Evolutionary conservation across 2,113 vertebrate species (phyloP).

Genomic region (Anoplopoma fimbria): DNA sequence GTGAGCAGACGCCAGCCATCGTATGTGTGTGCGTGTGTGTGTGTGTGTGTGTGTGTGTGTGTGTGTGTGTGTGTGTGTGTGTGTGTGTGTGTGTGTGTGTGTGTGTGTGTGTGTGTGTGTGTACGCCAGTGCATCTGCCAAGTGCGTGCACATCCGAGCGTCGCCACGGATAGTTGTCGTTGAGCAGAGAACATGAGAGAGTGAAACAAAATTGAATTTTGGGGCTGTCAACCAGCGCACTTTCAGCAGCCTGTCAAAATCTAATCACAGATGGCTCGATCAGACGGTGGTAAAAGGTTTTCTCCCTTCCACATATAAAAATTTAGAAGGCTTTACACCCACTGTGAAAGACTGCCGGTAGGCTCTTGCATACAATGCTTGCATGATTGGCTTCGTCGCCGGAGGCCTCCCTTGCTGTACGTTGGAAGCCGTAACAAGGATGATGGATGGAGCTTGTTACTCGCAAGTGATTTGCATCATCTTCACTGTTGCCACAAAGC

Average conservation of each 20-base stretch:
- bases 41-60: neutral
- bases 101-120: neutral
- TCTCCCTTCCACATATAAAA: slow-evolving; percentile 60
- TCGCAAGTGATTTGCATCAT: slow-evolving; percentile 79
- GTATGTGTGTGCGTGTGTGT: slow-evolving; percentile 2
- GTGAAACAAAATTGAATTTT: slow-evolving; percentile 68
- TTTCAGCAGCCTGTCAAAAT: slow-evolving; percentile 66
- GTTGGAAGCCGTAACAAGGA: slow-evolving; percentile 51
- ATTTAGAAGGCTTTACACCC: slow-evolving; percentile 60
- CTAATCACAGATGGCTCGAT: slow-evolving; percentile 72
- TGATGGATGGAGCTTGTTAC: slow-evolving; percentile 80
- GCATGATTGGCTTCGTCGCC: slow-evolving; percentile 57
- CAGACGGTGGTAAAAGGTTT: slow-evolving; percentile 61
- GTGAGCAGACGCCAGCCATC: slow-evolving; percentile 56
- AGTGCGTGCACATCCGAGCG: slow-evolving; percentile 39
- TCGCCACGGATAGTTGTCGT: slow-evolving; percentile 52
- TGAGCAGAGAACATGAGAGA: slow-evolving; percentile 45
- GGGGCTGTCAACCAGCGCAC: slow-evolving; percentile 59
- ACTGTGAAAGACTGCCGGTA: slow-evolving; percentile 51
- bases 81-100: slow-evolving; percentile 4
- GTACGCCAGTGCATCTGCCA: slow-evolving; percentile 28
- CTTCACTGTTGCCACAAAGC: slow-evolving; percentile 62
- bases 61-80: slow-evolving; percentile 14
- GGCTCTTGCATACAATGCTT: slow-evolving; percentile 62
- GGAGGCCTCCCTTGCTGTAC: slow-evolving; percentile 30